These are phyloP conservation scores for Unio pictorum DNA, from an alignment of 2,888 invertebrate species.

Conservation along the genomic window DNA sequence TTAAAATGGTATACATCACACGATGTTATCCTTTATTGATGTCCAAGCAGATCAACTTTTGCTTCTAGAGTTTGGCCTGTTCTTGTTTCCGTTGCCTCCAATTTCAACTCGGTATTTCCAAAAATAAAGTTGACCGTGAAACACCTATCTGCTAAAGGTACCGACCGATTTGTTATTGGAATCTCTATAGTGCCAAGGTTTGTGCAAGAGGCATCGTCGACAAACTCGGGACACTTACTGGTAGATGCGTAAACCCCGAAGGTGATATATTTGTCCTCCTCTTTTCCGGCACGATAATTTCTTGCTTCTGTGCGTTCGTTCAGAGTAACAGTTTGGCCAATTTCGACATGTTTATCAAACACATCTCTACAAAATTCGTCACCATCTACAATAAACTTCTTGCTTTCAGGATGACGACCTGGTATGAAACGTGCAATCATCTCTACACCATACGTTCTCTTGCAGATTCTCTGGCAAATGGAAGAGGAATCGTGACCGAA, in stretches of 20 bases:
- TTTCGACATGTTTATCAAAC: too few relatives aligned
- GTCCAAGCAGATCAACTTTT: constrained; percentile 21
- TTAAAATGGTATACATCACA: too few relatives aligned
- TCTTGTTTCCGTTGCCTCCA: constrained; percentile 26
- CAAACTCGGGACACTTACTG: constrained; percentile 13
- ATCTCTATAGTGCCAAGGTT: too few relatives aligned
- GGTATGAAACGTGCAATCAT: constrained; percentile 9
- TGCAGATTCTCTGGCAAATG: too few relatives aligned
- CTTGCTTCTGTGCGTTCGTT: constrained; percentile 16
- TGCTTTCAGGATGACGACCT: constrained; percentile 21
- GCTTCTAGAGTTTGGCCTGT: constrained; percentile 16
- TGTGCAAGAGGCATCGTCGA: too few relatives aligned
- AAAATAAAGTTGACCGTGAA: constrained; percentile 32
- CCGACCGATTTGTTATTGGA: too few relatives aligned
- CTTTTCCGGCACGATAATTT: constrained; percentile 18
- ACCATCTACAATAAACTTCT: constrained; percentile 16
- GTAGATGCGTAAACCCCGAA: constrained; percentile 27
- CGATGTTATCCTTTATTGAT: too few relatives aligned
- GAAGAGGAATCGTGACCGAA: too few relatives aligned
- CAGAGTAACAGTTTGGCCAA: too few relatives aligned
- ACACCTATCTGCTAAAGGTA: background rate
- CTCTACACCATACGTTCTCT: too few relatives aligned
- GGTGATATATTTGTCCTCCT: constrained; percentile 9
- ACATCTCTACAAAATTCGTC: constrained; percentile 13
- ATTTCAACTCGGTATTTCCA: constrained; percentile 34